Evolutionary conservation across 1,140 invertebrate genomes (phyloP).

Genomic region (Batillaria attramentaria): DNA sequence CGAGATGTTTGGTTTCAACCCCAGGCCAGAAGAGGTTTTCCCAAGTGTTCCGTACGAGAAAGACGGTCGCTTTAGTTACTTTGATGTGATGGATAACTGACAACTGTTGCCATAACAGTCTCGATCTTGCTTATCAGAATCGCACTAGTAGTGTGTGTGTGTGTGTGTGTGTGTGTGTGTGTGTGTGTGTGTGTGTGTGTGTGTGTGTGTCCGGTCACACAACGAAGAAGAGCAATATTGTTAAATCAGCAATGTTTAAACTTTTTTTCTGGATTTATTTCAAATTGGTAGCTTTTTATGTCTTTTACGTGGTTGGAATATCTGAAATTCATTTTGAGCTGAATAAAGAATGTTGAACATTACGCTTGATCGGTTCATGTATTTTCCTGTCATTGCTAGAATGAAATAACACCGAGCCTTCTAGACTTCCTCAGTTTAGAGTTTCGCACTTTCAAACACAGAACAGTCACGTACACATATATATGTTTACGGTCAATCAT

Average conservation of each 20-base stretch:
- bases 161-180: neutral
- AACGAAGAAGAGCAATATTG: too few relatives aligned
- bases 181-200: conserved; percentile 14
- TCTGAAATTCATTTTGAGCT: neutral
- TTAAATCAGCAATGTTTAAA: too few relatives aligned
- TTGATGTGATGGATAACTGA: conserved; percentile 1
- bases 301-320: too few relatives aligned
- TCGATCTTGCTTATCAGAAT: neutral
- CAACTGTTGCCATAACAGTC: neutral
- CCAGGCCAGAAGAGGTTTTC: conserved; percentile 25
- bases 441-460: too few relatives aligned
- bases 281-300: too few relatives aligned
- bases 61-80: neutral
- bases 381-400: neutral
- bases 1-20: conserved; percentile 42
- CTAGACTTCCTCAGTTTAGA: too few relatives aligned
- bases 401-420: neutral
- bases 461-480: neutral
- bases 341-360: neutral
- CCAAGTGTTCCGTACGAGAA: neutral
- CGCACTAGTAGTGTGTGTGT: neutral
- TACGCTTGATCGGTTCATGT: neutral
- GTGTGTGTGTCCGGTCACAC: conserved; percentile 18
- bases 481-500: neutral
- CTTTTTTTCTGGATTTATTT: too few relatives aligned